A percentile compares a stretch with the other conserved stretches of the same genome.
These are phyloP conservation scores for Trissolcus basalis DNA, from an alignment of 1,140 invertebrate species.

Conservation along the genomic window DNA sequence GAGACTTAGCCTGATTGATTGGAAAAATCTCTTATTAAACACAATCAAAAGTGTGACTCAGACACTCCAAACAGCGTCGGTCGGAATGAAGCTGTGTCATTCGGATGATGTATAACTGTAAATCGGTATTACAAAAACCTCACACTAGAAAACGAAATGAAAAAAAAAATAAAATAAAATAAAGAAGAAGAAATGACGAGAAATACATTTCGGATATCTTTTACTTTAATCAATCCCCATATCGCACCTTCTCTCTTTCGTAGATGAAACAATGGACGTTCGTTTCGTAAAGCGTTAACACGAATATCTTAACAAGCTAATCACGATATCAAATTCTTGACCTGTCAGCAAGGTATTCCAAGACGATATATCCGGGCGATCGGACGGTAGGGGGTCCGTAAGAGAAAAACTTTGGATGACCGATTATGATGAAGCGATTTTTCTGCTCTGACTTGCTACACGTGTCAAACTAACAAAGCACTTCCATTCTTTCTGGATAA, in stretches of 20 bases:
- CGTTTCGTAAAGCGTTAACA: constrained; percentile 63
- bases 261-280: constrained; percentile 58
- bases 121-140: too few species aligned
- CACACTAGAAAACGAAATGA: too few species aligned
- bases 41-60: too few species aligned
- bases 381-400: constrained; percentile 65
- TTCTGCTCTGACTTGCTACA: constrained; percentile 55
- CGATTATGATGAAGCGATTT: constrained; percentile 76
- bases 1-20: too few species aligned
- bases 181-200: constrained; percentile 14
- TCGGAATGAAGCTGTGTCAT: too few species aligned
- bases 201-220: constrained; percentile 29
- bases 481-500: constrained; percentile 60
- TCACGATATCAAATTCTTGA: constrained; percentile 76
- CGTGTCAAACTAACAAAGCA: constrained; percentile 58
- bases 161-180: constrained; percentile 7
- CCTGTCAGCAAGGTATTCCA: constrained; percentile 74
- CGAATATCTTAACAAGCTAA: constrained; percentile 72
- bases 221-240: constrained; percentile 61
- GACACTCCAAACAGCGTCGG: too few species aligned
- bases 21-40: too few species aligned
- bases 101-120: too few species aligned
- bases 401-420: constrained; percentile 71
- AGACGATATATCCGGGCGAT: constrained; percentile 73
- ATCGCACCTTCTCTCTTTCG: constrained; percentile 48